Evolutionary conservation across 2,797 vertebrate genomes (phyloP).

Genomic region (Nasua narica): DNA sequence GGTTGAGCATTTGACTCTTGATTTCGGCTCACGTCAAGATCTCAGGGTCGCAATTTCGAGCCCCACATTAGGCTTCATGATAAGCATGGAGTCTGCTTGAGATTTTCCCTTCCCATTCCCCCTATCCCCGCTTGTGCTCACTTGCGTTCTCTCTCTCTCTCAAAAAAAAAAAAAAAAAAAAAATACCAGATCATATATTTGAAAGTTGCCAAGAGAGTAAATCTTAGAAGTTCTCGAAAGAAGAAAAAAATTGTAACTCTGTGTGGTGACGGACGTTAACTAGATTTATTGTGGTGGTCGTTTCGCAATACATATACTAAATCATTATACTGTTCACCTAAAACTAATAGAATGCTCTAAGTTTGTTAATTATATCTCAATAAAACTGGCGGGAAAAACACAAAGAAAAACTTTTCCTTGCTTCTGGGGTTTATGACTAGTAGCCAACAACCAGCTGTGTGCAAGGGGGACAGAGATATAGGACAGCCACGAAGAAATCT

Average conservation of each 20-base stretch:
- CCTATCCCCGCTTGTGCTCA: neutral
- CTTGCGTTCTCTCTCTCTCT: neutral
- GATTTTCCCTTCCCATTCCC: neutral
- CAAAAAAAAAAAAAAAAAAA: no score
- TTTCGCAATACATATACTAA: neutral
- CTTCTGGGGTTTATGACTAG: neutral
- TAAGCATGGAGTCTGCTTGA: neutral
- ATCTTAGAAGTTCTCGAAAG: neutral
- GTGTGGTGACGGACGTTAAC: no score
- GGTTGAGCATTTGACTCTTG: neutral
- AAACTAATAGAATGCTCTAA: neutral
- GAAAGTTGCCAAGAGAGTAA: neutral
- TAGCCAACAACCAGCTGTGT: neutral
- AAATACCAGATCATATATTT: rapidly evolving
- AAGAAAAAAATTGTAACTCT: neutral
- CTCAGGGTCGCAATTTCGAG: neutral
- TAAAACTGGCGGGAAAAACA: rapidly evolving
- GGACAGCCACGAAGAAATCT: neutral
- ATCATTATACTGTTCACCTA: neutral
- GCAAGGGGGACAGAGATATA: neutral
- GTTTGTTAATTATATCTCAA: neutral
- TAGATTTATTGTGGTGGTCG: neutral
- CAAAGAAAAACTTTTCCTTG: neutral
- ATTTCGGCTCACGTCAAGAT: neutral
- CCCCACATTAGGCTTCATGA: neutral